These are phyloP conservation scores for Mobula hypostoma DNA, from an alignment of 2,113 vertebrate species.

Conservation along the genomic window DNA sequence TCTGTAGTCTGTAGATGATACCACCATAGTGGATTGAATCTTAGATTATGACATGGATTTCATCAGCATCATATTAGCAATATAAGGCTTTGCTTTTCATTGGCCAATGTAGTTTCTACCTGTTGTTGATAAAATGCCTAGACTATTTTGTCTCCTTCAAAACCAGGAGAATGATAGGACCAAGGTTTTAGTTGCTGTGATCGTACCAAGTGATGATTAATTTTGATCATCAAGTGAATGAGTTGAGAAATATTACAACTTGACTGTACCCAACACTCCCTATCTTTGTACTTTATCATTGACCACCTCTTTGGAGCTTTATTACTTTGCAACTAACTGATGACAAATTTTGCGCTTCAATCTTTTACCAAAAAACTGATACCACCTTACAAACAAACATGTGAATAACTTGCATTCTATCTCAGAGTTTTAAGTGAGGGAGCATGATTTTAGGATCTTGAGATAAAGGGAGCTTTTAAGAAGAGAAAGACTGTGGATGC, in stretches of 20 bases:
- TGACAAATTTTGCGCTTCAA: neutral
- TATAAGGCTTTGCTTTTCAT: neutral
- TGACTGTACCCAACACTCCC: neutral
- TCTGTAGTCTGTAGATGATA: no score
- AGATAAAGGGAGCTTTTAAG: no score
- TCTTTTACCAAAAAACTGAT: neutral
- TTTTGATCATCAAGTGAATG: neutral
- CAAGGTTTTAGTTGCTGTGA: neutral
- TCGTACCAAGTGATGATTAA: neutral
- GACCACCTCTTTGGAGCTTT: neutral
- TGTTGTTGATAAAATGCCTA: neutral
- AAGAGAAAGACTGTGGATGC: no score
- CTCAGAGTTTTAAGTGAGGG: no score
- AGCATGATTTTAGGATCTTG: no score
- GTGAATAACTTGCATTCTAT: neutral
- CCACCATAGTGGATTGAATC: no score
- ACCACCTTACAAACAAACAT: neutral
- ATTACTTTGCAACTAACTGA: neutral
- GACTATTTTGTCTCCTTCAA: neutral
- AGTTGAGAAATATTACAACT: neutral
- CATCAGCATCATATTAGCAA: neutral
- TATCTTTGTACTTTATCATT: no score
- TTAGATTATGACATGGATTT: no score
- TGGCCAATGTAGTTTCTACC: neutral
- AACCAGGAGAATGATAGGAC: neutral